These are phyloP conservation scores for Dione vanillae DNA, from an alignment of 2,888 invertebrate species.

Conservation along the genomic window DNA sequence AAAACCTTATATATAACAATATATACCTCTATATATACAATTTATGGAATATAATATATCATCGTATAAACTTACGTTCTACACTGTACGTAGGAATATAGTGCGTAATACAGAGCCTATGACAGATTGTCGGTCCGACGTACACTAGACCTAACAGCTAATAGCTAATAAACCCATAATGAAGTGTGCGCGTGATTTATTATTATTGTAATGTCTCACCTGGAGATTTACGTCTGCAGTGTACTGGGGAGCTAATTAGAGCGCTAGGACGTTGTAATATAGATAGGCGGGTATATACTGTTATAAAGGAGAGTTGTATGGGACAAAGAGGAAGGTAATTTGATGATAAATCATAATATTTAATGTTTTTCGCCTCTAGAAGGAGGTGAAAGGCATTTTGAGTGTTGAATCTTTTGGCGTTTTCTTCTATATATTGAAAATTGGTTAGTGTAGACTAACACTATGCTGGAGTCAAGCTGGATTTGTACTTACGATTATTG, in stretches of 20 bases:
- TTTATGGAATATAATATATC: no score
- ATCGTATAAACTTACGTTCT: background rate
- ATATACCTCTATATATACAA: no score
- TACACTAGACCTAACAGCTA: slow-evolving; percentile 34
- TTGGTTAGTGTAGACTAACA: no score
- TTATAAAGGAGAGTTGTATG: background rate
- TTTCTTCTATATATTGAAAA: no score
- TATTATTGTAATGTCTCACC: slow-evolving; percentile 33
- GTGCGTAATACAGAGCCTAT: slow-evolving; percentile 27
- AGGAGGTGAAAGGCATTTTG: no score
- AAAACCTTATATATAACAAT: no score
- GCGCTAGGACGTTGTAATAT: background rate
- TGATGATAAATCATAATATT: no score
- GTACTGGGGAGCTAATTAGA: slow-evolving; percentile 18
- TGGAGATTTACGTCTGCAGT: slow-evolving; percentile 29
- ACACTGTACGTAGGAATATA: background rate
- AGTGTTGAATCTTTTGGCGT: no score
- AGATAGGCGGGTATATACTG: background rate
- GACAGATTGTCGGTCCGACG: slow-evolving; percentile 32
- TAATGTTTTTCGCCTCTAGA: no score
- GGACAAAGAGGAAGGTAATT: no score
- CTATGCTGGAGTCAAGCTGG: no score
- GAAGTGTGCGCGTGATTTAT: slow-evolving; percentile 36
- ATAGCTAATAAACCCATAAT: slow-evolving; percentile 34
- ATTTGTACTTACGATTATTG: no score